A percentile compares a stretch with the other conserved stretches of the same genome.
phyloP scores from a whole-genome alignment of 2,888 invertebrate genomes.

The Hypena proboscidalis region DNA sequence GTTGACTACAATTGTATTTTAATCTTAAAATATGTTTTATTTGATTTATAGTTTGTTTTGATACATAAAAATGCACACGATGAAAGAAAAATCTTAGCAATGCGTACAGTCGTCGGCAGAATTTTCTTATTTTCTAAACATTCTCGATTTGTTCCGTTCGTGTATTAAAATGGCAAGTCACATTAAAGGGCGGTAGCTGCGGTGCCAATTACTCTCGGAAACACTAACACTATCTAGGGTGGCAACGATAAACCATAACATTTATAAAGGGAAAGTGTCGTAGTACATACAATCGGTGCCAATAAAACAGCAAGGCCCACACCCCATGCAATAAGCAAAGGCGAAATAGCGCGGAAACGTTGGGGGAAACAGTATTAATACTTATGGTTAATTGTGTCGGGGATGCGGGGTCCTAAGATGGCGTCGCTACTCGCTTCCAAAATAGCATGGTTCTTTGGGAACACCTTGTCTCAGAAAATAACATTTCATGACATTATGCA shows the following conservation, averaged over 20 bases:
- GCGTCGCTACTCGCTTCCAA: no score
- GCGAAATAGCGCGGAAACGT: constrained; percentile 81
- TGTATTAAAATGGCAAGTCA: constrained; percentile 41
- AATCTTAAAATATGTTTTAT: no score
- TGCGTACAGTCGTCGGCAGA: constrained; percentile 2
- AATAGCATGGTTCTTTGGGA: no score
- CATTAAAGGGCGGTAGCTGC: constrained; percentile 43
- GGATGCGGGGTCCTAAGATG: constrained; percentile 61
- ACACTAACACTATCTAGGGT: constrained; percentile 55
- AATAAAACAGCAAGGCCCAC: constrained; percentile 76
- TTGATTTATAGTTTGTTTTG: no score
- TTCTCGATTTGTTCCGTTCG: constrained; percentile 32
- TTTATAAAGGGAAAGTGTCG: constrained; percentile 80
- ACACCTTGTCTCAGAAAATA: no score
- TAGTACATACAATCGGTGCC: constrained; percentile 78
- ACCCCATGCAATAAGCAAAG: constrained; percentile 79
- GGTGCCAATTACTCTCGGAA: constrained; percentile 53
- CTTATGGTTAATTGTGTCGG: constrained; percentile 82
- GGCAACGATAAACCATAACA: constrained; percentile 72
- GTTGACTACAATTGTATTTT: no score
- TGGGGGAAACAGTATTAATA: constrained; percentile 83
- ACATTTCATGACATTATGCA: no score
- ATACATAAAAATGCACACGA: no score
- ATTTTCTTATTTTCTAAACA: constrained; percentile 31
- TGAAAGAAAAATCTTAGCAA: background rate